Evolutionary conservation across 2,888 invertebrate genomes (phyloP).

Genomic region (Troglohyphantes excavatus): DNA sequence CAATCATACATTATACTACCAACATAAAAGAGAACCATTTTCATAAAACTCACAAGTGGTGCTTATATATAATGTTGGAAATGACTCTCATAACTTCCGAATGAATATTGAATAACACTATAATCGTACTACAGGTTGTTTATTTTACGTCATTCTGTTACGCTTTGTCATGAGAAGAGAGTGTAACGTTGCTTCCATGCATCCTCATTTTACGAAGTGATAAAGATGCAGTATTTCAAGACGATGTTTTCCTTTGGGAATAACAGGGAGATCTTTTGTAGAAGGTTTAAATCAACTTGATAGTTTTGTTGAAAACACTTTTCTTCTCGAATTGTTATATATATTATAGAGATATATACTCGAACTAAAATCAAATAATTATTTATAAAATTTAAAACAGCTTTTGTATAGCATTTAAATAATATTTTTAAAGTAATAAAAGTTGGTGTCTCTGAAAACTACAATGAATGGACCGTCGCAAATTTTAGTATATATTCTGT

Average conservation of each 20-base stretch:
- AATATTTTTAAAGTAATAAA: too few relatives aligned
- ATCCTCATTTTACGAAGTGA: background rate
- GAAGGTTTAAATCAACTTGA: too few relatives aligned
- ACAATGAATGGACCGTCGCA: too few relatives aligned
- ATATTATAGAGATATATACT: too few relatives aligned
- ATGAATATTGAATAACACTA: background rate
- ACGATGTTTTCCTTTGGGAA: background rate
- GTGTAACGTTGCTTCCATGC: background rate
- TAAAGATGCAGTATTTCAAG: background rate
- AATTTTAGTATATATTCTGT: too few relatives aligned
- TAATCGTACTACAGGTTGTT: background rate
- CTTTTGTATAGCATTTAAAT: too few relatives aligned
- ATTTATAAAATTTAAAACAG: too few relatives aligned
- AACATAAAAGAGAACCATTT: constrained; percentile 12
- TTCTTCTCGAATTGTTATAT: background rate
- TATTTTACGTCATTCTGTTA: constrained; percentile 7
- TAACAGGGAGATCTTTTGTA: too few relatives aligned
- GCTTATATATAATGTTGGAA: constrained; percentile 23
- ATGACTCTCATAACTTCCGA: constrained; percentile 35
- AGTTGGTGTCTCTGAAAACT: too few relatives aligned
- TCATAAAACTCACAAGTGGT: background rate
- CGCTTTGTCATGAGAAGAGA: constrained; percentile 8
- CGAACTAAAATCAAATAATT: too few relatives aligned
- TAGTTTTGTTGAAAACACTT: background rate
- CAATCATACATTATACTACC: constrained; percentile 1